These are phyloP conservation scores for Parthenolecanium corni DNA, from an alignment of 2,888 invertebrate genomes.

Conservation along the genomic window DNA sequence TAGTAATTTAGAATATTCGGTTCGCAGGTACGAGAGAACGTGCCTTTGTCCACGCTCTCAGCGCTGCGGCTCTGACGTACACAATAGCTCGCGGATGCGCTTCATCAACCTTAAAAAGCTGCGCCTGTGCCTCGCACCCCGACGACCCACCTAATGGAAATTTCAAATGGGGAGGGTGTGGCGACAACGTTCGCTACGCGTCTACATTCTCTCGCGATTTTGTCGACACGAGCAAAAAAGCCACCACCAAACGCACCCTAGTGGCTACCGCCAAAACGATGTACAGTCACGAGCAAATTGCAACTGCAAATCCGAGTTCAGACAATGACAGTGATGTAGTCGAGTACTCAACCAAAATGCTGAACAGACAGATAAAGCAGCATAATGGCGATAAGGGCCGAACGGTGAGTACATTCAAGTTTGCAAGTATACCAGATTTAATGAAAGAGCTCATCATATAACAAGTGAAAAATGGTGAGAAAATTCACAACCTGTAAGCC, in stretches of 20 bases:
- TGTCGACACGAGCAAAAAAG: constrained; percentile 43
- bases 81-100: constrained; percentile 67
- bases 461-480: background rate
- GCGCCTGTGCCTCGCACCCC: constrained; percentile 66
- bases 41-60: constrained; percentile 71
- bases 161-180: constrained; percentile 80
- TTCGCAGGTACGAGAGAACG: constrained; percentile 67
- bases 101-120: constrained; percentile 58
- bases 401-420: constrained; percentile 44
- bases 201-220: constrained; percentile 60
- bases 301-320: constrained; percentile 16
- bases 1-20: too few relatives aligned
- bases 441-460: too few relatives aligned
- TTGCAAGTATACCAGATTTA: background rate
- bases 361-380: constrained; percentile 48
- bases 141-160: constrained; percentile 55
- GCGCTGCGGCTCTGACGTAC: constrained; percentile 66
- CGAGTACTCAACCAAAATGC: background rate
- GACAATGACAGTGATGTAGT: constrained; percentile 2
- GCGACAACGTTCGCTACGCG: constrained; percentile 66
- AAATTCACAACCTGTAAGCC: background rate
- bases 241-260: background rate
- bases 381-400: constrained; percentile 68
- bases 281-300: background rate
- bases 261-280: constrained; percentile 20